Evolutionary conservation across 2,113 vertebrate genomes (phyloP), one percentile per base, ranked within the genome.

Genomic region (Heterochromis multidens): DNA sequence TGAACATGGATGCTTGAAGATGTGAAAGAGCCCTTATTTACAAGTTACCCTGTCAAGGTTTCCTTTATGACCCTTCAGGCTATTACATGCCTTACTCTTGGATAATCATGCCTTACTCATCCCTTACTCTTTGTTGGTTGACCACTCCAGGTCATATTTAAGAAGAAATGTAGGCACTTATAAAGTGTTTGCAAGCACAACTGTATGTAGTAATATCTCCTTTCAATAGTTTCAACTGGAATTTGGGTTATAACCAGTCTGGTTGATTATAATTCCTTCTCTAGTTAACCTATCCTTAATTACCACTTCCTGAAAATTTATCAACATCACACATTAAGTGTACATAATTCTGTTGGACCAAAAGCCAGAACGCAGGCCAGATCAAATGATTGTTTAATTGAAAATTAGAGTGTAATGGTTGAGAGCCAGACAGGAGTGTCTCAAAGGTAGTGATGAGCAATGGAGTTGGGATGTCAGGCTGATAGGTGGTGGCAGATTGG

Each of bases 311-410:
- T 67, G n/a, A 43, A 65, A 63, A 33, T 21, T n/a, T 11, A 2
- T 37, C 21, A 7, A 12, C 3, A 0, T 37, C 61, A 7, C 13
- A 63, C 19, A 37, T 33, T 11, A 35, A 23, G 61, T 37, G 35
- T 37, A 7, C 31, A 63, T 23, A 7, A 63, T 63, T 37, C 0
- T 23, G 37, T 23, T n/a, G 61, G 21, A 1, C 33, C 5, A 37
- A 37, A 37, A 63, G 10, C 29, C 31, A 13, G 2, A 63, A 13
- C 31, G 10, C 27, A 61, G 11, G 60, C 9, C 29, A 6, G 29
- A 6, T 21, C 1, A 2, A 6, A 62, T 1, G 0, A 62, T 33
- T 21, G 60, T 62, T 62, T 62, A 11, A 33, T 33, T 62, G 60
- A 17, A 33, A 33, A 6, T 62, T 33, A 33, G 29, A 16, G 19